Base-by-base conservation (phyloP, 1,140 invertebrate genomes). In the Popillia japonica region DNA sequence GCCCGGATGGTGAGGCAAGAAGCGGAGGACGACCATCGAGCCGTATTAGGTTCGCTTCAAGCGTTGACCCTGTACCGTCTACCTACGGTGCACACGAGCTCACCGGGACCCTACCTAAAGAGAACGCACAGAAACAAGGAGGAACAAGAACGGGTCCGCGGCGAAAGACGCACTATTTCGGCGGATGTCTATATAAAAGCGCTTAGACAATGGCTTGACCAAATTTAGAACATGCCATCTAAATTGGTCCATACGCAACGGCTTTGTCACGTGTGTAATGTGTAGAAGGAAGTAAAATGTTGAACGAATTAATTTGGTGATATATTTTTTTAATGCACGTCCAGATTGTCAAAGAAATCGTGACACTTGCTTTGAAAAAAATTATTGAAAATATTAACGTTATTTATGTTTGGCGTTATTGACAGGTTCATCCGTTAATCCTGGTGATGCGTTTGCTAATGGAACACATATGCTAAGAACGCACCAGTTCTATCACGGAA, bases 61-160 rank as follows among this genome's bases (percentile, higher is more conserved):
- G 75, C 75, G 61, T 77, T 77, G 75, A 77, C 75, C 75, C 75
- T 77, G 48, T 74, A 75, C 41, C 20, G 20, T 41, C 73, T 75
- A 48, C 73, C 73, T 48, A 75, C 73, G 48, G 14, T n/a, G 48
- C 11, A 55, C 48, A 55, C 48, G 48, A 55, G 48, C 48, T n/a
- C 14, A 55, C 48, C 14, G 48, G 48, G 17, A 14, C 48, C 48
- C n/a, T 55, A n/a, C 48, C 48, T 55, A 55, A 55, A 55, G 40
- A 78, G 23, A 44, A 23, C 40, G 64, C 22, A 1, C 34, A 34
- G 64, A 6, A 72, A 22, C 48, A 78, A 20, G 42, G 14, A 14
- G 64, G 64, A 72, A 64, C 44, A 48, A 11, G 64, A 17, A 27
- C 11, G 42, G 44, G 0, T 41, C 34, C 68, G 40, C 34, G 42